Evolutionary conservation across 1,140 invertebrate genomes (phyloP).

Genomic region (honey bee (Apis mellifera)): Amel_HAv3.1 CM009931.2:7104001-7104500

Average conservation of each 20-base stretch:
- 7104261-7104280: too few species aligned
- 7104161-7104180: neutral
- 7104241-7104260: neutral
- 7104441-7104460: neutral
- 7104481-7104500: neutral
- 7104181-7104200: slow-evolving; percentile 41
- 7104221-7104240: slow-evolving; percentile 38
- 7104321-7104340: neutral
- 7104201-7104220: slow-evolving; percentile 38
- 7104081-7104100: too few species aligned
- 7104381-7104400: neutral
- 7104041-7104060: too few species aligned
- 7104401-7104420: neutral
- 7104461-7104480: slow-evolving; percentile 17
- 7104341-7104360: too few species aligned
- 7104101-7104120: too few species aligned
- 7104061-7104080: too few species aligned
- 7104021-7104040: too few species aligned
- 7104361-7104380: too few species aligned
- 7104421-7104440: neutral
- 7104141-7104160: too few species aligned
- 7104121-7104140: too few species aligned
- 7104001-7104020: too few species aligned
- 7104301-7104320: neutral
- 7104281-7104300: neutral